Conservation (phyloP, 2,113 vertebrate species). For the Excalfactoria chinensis region DNA sequence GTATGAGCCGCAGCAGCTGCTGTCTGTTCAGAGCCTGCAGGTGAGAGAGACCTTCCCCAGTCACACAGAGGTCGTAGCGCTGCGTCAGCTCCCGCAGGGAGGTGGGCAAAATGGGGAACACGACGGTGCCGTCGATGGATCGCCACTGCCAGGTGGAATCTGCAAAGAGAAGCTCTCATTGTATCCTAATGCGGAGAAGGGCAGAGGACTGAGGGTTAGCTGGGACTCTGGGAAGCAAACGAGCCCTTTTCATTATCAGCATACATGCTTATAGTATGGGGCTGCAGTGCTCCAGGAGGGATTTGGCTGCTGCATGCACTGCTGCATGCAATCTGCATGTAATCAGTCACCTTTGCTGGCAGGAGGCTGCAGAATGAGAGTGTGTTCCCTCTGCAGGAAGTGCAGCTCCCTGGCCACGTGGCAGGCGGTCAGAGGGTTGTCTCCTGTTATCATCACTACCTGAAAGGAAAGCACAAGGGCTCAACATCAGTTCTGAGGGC, state of each 20-base stretch:
- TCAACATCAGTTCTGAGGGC: neutral
- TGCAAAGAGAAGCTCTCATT: slow-evolving; percentile 19
- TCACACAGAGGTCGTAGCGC: slow-evolving; percentile 88
- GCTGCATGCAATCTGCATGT: no score
- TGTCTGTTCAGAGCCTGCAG: slow-evolving; percentile 64
- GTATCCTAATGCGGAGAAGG: neutral
- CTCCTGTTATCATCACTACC: slow-evolving; percentile 98
- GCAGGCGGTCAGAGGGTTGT: slow-evolving; percentile 94
- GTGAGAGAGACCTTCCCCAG: slow-evolving; percentile 88
- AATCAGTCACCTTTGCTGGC: neutral
- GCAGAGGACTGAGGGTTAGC: neutral
- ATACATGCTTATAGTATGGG: fast-evolving
- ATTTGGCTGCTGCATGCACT: fast-evolving
- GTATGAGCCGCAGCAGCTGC: slow-evolving; percentile 75
- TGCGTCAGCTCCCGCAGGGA: slow-evolving; percentile 75
- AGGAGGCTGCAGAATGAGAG: slow-evolving; percentile 85
- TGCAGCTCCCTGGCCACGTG: slow-evolving; percentile 94
- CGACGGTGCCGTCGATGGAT: slow-evolving; percentile 83
- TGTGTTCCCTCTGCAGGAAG: slow-evolving; percentile 89
- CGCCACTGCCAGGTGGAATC: slow-evolving; percentile 85
- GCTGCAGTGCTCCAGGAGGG: fast-evolving
- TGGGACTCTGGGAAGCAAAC: neutral
- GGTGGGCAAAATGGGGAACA: slow-evolving; percentile 70
- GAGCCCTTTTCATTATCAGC: neutral
- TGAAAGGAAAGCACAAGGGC: slow-evolving; percentile 1